phyloP scores from a whole-genome alignment of 2,888 invertebrate species.

The Sminthurides aquaticus region DNA sequence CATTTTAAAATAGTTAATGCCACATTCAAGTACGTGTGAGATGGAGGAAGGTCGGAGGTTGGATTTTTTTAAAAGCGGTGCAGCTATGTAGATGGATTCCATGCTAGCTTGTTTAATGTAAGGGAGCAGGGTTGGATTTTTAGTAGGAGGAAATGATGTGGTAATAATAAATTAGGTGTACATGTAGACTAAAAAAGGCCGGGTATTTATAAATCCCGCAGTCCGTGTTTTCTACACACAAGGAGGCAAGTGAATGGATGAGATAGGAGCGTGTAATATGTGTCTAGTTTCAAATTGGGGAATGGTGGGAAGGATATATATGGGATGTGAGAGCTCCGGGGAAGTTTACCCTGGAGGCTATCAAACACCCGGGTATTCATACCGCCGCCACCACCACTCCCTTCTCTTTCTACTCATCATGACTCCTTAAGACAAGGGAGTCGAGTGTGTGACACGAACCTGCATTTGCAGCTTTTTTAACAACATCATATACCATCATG shows the following conservation, averaged over 20 bases:
- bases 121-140: too few species aligned
- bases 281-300: neutral
- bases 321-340: too few species aligned
- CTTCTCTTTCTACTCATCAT: too few species aligned
- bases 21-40: neutral
- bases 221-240: too few species aligned
- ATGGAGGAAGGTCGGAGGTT: neutral
- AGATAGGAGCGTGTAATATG: constrained; percentile 4
- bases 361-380: too few species aligned
- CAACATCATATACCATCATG: too few species aligned
- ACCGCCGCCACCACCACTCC: too few species aligned
- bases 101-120: neutral
- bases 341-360: too few species aligned
- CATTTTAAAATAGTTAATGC: neutral
- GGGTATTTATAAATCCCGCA: constrained; percentile 6
- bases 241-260: neutral
- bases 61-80: neutral
- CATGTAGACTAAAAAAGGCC: constrained; percentile 3
- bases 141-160: constrained; percentile 1
- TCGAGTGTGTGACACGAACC: constrained; percentile 1
- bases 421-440: too few species aligned
- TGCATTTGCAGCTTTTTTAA: too few species aligned
- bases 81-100: neutral
- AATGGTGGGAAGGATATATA: neutral
- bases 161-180: constrained; percentile 9